A percentile compares a stretch with the other conserved stretches of the same genome.
Evolutionary conservation across 2,888 invertebrate genomes (phyloP).

Genomic region (Sarcophaga caerulescens): DNA sequence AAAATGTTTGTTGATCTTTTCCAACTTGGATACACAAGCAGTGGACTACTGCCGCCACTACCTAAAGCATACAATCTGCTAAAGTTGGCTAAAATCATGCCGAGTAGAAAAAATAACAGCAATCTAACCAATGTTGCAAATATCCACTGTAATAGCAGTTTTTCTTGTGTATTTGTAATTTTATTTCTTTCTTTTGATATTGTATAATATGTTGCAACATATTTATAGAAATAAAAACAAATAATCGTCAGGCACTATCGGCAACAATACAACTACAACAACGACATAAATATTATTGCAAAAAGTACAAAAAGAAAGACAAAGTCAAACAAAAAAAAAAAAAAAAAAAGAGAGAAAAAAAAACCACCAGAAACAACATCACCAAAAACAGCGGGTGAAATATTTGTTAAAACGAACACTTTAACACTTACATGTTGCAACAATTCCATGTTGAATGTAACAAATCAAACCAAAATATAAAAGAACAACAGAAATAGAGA

Average conservation of each 20-base stretch:
- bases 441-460: conserved; percentile 20
- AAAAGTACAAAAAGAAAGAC: background rate
- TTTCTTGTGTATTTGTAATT: conserved; percentile 18
- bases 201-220: conserved; percentile 66
- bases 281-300: conserved; percentile 42
- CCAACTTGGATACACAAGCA: conserved; percentile 39
- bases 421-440: conserved; percentile 57
- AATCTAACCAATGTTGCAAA: conserved; percentile 21
- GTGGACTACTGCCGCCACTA: conserved; percentile 37
- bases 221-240: conserved; percentile 60
- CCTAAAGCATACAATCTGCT: conserved; percentile 41
- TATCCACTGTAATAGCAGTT: conserved; percentile 44
- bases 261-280: conserved; percentile 54
- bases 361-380: conserved; percentile 50
- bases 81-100: conserved; percentile 35
- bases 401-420: conserved; percentile 66
- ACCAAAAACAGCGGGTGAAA: conserved; percentile 67
- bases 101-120: background rate
- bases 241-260: conserved; percentile 62
- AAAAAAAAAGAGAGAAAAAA: conserved; percentile 2
- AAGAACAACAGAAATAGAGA: background rate
- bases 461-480: conserved; percentile 1
- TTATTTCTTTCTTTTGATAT: conserved; percentile 19
- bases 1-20: conserved; percentile 65
- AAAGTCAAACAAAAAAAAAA: conserved; percentile 9